Percentiles rank a stretch among this genome's conserved stretches.
Evolutionary conservation across 2,888 invertebrate species (phyloP).

Genomic region (Temnothorax unifasciatus): DNA sequence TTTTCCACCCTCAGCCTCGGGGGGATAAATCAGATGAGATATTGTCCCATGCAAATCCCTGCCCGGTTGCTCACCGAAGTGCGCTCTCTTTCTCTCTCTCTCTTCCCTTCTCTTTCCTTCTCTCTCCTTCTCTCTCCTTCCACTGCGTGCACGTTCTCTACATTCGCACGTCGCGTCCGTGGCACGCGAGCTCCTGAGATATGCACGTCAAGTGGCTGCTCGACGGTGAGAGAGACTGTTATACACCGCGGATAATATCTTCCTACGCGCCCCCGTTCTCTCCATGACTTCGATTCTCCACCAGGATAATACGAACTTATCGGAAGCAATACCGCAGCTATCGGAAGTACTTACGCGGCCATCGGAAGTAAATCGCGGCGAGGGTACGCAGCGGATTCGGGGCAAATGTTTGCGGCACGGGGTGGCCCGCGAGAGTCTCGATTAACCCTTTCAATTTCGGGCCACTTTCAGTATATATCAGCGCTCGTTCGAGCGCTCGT

Average conservation of each 20-base stretch:
- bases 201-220: slow-evolving; percentile 52
- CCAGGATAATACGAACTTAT: slow-evolving; percentile 41
- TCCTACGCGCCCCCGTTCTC: slow-evolving; percentile 27
- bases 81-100: slow-evolving; percentile 1
- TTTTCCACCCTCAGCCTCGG: slow-evolving; percentile 62
- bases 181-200: slow-evolving; percentile 65
- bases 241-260: slow-evolving; percentile 61
- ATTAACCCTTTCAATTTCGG: slow-evolving; percentile 12
- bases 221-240: slow-evolving; percentile 18
- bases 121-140: slow-evolving; percentile 1
- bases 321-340: slow-evolving; percentile 39
- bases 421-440: neutral
- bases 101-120: neutral
- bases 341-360: slow-evolving; percentile 26
- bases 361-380: slow-evolving; percentile 44
- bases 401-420: slow-evolving; percentile 22
- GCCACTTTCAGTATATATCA: neutral
- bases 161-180: slow-evolving; percentile 28
- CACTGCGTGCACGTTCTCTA: slow-evolving; percentile 23
- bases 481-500: neutral
- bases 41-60: slow-evolving; percentile 83
- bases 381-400: neutral
- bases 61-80: slow-evolving; percentile 68
- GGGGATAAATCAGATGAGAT: slow-evolving; percentile 82
- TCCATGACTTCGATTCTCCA: neutral